Evolutionary conservation across 1,140 invertebrate genomes (phyloP), one percentile per base, ranked within the genome.

Genomic region (Aphelinus atriplicis): DNA sequence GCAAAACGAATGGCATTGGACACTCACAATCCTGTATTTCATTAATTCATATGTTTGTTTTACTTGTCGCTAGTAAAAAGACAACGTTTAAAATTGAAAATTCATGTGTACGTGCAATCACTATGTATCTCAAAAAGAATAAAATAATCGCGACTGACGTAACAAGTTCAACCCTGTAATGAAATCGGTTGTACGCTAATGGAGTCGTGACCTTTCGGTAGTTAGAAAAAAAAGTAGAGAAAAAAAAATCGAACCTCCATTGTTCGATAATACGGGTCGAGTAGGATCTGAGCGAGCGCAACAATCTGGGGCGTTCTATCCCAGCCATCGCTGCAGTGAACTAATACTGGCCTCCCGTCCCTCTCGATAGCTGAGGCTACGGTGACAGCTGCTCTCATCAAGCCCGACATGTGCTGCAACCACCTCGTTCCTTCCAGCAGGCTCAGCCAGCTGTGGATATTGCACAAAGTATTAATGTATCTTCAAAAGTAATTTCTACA

Each of bases 251-350:
- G 2, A 58, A 96, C 95, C 89, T 97, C 92, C 73, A 97, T 90
- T 6, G 97, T 98, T 77, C 97, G 89, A 86, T 98, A 98, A 88
- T 94, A 96, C 6, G 96, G 95, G 90, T 99, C 97, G 26, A 98
- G 89, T 80, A 98, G 88, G n/a, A 99, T 89, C 86, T 98, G 93
- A 26, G 96, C 95, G 56, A 97, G 90, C 7, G 96, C 93, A 2
- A 96, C 94, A 78, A 98, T 96, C 88, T 98, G 97, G 5, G 97
- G 95, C 58, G 97, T 98, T 77, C 97, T 91, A 88, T 98, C 97
- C 97, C 97, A 99, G 5, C 97, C 97, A 89, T 99, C 97, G 2
- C 95, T 97, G 87, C 97, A 99, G 85, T 99, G 97, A 0, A 98
- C 96, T 66, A 98, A 89, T 55, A 97, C 96, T 46, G 97, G 96